Conservation (phyloP, 2,888 invertebrate species). For the Nephrotoma appendiculata region DNA sequence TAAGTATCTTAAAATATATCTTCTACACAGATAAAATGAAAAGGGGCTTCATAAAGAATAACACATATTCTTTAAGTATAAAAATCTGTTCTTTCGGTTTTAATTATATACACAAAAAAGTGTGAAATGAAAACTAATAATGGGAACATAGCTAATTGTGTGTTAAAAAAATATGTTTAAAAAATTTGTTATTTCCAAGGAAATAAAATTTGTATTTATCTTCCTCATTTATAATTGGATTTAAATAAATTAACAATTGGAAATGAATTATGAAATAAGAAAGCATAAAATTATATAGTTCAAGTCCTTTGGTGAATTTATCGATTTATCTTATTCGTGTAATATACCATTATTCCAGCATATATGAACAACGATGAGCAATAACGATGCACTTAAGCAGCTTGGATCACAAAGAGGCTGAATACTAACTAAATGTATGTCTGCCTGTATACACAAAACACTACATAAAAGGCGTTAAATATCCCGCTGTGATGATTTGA, state of each 20-base stretch:
- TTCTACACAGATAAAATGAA: background rate
- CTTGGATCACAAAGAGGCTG: background rate
- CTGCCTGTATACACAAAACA: background rate
- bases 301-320: background rate
- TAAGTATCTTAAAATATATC: background rate
- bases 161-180: background rate
- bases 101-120: background rate
- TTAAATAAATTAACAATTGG: background rate
- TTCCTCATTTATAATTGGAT: background rate
- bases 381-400: background rate
- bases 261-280: background rate
- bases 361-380: background rate
- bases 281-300: background rate
- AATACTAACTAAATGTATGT: background rate
- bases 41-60: background rate
- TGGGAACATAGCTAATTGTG: background rate
- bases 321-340: background rate
- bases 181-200: background rate
- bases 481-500: background rate
- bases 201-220: background rate
- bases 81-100: background rate
- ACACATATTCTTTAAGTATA: background rate
- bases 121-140: background rate
- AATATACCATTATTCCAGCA: background rate
- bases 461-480: background rate